Conservation (phyloP, 2,113 vertebrate genomes). For the Gymnobelideus leadbeateri region DNA sequence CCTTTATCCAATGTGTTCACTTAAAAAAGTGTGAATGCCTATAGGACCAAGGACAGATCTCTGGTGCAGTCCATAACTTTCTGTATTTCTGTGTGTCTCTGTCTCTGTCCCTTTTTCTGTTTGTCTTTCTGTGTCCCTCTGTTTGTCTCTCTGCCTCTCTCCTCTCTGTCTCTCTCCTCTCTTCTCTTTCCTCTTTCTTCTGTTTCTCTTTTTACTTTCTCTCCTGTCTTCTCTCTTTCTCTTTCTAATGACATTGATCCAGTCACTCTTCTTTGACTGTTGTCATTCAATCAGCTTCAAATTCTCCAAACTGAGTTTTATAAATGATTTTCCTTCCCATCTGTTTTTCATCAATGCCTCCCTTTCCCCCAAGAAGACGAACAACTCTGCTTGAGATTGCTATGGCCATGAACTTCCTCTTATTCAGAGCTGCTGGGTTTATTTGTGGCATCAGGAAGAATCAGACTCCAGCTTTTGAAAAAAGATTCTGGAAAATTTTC, state of each 20-base stretch:
- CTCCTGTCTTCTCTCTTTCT: not conserved
- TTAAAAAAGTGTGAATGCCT: not conserved
- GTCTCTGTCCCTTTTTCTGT: not conserved
- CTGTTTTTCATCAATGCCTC: not conserved
- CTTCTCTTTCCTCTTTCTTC: not conserved
- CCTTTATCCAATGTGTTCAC: not conserved
- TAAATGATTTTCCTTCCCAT: not conserved
- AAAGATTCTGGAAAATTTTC: not conserved
- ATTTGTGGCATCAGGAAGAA: not conserved
- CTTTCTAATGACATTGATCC: not conserved
- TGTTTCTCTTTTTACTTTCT: too few species aligned
- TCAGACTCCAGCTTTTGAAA: not conserved
- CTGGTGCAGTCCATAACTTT: not conserved
- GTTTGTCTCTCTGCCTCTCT: not conserved
- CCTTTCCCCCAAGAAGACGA: not conserved
- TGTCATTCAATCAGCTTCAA: not conserved
- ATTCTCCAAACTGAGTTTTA: not conserved
- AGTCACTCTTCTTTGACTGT: not conserved
- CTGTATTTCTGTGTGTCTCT: not conserved
- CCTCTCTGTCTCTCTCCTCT: not conserved
- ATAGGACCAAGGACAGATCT: not conserved
- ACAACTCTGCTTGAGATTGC: not conserved
- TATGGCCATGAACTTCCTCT: not conserved
- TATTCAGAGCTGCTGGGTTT: not conserved
- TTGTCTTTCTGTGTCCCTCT: not conserved